Conservation (phyloP, 2,888 invertebrate species). For the Phaonia tiefii region DNA sequence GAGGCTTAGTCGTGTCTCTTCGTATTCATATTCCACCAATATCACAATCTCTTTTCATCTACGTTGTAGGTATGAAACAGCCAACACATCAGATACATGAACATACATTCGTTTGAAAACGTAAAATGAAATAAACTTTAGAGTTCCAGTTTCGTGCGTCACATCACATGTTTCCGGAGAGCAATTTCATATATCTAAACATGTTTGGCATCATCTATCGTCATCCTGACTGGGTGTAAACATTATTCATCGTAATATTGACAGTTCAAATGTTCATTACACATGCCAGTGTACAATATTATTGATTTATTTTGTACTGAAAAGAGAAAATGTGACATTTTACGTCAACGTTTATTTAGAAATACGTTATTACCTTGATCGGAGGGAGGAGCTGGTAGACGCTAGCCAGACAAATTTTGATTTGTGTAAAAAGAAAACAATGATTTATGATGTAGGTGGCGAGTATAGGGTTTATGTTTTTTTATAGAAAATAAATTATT, state of each 20-base stretch:
- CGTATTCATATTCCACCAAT: neutral
- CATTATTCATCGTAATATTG: constrained; percentile 38
- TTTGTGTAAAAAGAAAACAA: constrained; percentile 6
- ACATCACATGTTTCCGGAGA: neutral
- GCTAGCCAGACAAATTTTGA: constrained; percentile 32
- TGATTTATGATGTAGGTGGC: constrained; percentile 21
- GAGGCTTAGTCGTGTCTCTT: neutral
- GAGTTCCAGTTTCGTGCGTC: too few relatives aligned
- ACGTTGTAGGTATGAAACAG: too few relatives aligned
- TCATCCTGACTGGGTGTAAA: constrained; percentile 36
- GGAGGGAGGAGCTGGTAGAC: constrained; percentile 22
- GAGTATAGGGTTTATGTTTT: neutral
- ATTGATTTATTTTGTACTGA: constrained; percentile 1
- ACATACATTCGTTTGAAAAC: too few relatives aligned
- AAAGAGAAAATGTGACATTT: neutral
- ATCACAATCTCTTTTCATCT: neutral
- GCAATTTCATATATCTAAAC: constrained; percentile 40
- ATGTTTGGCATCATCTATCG: constrained; percentile 29
- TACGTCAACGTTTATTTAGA: too few relatives aligned
- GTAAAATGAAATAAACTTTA: too few relatives aligned
- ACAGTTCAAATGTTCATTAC: constrained; percentile 43
- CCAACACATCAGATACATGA: too few relatives aligned
- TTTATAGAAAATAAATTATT: neutral
- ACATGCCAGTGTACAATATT: constrained; percentile 30
- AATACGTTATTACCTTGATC: too few relatives aligned